Conservation (phyloP, 2,888 invertebrate genomes). For the Ormyrus thymus region DNA sequence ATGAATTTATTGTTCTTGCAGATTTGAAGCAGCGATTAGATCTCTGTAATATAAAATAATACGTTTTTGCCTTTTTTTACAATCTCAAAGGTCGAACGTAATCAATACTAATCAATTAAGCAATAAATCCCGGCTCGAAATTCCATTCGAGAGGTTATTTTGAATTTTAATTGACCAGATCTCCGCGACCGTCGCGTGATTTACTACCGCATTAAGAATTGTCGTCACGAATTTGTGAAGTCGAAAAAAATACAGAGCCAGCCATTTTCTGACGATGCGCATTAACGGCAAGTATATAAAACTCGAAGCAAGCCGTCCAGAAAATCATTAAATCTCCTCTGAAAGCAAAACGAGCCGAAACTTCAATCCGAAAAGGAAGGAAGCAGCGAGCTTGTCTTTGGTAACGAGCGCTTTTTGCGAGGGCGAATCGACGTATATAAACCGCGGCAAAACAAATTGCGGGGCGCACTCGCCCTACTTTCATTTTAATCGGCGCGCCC, state of each 20-base stretch:
- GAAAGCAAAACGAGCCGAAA: constrained; percentile 9
- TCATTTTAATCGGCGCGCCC: constrained; percentile 37
- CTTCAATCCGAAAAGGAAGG: neutral
- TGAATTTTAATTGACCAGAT: neutral
- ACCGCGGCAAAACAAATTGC: constrained; percentile 34
- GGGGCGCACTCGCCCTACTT: constrained; percentile 17
- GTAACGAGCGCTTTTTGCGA: constrained; percentile 19
- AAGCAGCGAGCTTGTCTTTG: neutral
- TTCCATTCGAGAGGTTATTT: neutral
- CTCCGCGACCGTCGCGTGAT: neutral
- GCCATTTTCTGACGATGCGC: too few species aligned
- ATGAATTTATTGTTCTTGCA: constrained; percentile 14
- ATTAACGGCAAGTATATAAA: too few species aligned
- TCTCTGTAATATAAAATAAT: too few species aligned
- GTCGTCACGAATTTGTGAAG: neutral
- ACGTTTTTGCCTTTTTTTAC: too few species aligned
- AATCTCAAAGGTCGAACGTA: neutral
- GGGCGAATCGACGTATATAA: constrained; percentile 16
- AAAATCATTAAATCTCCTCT: constrained; percentile 4
- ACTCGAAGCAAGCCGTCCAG: neutral
- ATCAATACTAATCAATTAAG: constrained; percentile 17
- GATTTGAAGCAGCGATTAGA: neutral
- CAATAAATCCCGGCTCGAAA: constrained; percentile 3
- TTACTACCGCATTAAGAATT: constrained; percentile 2
- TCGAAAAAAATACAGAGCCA: neutral